Evolutionary conservation across 1,140 invertebrate genomes (phyloP).

Genomic region (Hycleus cichorii): DNA sequence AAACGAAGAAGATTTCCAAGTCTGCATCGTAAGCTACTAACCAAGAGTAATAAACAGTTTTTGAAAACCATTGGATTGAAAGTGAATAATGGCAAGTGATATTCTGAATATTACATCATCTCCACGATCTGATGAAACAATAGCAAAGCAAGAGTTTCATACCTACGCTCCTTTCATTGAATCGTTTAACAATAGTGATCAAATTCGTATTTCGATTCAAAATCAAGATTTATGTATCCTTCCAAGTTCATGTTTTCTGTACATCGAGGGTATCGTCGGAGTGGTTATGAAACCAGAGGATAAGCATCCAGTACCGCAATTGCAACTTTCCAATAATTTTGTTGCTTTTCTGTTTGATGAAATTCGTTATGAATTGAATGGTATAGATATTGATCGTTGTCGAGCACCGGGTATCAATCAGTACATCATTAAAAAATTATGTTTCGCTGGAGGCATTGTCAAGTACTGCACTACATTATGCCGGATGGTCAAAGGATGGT

Average conservation of each 20-base stretch:
- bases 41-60: not conserved
- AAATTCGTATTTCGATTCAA: constrained; percentile 3
- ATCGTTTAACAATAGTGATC: too few relatives aligned
- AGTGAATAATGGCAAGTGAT: not conserved
- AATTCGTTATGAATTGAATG: constrained; percentile 43
- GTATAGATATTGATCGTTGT: constrained; percentile 40
- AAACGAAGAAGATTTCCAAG: too few relatives aligned
- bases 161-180: too few relatives aligned
- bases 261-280: not conserved
- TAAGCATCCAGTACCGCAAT: not conserved
- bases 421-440: constrained; percentile 39
- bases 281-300: too few relatives aligned
- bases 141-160: not conserved
- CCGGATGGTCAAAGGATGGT: constrained; percentile 21
- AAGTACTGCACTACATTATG: constrained; percentile 23
- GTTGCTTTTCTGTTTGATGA: constrained; percentile 42
- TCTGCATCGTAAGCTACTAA: not conserved
- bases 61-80: constrained; percentile 3
- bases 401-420: constrained; percentile 40
- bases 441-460: constrained; percentile 27
- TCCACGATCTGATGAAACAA: not conserved
- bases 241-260: not conserved
- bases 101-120: not conserved
- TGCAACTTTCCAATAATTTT: constrained; percentile 36
- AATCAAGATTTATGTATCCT: constrained; percentile 2